Conservation (phyloP, 2,888 invertebrate species). For the Fissipunctia ypsillon region DNA sequence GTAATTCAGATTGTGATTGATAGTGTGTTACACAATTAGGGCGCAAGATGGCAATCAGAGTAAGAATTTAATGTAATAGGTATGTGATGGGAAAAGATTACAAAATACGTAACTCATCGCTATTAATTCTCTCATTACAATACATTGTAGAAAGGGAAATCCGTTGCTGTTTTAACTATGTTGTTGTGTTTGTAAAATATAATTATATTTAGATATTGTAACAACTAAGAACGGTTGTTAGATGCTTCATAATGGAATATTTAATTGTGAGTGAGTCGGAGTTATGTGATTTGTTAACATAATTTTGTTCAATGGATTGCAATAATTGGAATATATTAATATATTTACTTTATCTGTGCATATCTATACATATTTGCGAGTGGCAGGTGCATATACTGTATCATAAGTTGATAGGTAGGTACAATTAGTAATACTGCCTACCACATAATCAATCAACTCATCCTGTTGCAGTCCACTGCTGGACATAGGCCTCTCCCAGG, state of each 20-base stretch:
- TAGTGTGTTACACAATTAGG: no score
- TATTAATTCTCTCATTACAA: slow-evolving; percentile 15
- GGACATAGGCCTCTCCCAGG: no score
- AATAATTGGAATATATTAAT: background rate
- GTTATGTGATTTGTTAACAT: background rate
- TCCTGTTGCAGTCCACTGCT: no score
- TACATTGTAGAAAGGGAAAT: slow-evolving; percentile 40
- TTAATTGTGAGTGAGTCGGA: background rate
- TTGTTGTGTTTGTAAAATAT: slow-evolving; percentile 29
- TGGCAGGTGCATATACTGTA: no score
- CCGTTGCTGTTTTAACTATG: slow-evolving; percentile 25
- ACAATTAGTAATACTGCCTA: no score
- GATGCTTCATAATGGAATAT: background rate
- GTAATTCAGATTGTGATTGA: no score
- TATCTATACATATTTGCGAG: no score
- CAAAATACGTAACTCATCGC: background rate
- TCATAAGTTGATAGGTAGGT: no score
- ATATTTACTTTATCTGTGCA: no score
- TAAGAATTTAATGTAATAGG: background rate
- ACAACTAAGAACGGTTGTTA: background rate
- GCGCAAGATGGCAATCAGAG: background rate
- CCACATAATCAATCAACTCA: no score
- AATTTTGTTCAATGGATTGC: background rate
- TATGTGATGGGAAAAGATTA: background rate
- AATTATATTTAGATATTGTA: slow-evolving; percentile 38